phyloP scores from a whole-genome alignment of 2,797 vertebrate species.

The Kryptolebias ocellatus region DNA sequence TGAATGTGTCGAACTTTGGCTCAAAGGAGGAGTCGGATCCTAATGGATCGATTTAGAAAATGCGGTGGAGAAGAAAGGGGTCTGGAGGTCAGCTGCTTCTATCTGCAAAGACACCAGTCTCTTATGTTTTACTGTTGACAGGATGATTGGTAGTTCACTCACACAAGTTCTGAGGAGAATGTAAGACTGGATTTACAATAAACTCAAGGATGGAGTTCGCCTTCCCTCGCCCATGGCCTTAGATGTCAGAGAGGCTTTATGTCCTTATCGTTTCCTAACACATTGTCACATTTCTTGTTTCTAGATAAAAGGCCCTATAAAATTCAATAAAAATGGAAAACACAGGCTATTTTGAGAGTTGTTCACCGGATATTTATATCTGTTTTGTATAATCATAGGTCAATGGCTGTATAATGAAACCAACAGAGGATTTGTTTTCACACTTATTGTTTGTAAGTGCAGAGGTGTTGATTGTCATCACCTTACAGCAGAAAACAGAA shows the following conservation, averaged over 20 bases:
- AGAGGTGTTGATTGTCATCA: too few relatives aligned
- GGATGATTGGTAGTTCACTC: slow-evolving; percentile 16
- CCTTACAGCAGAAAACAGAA: too few relatives aligned
- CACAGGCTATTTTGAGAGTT: too few relatives aligned
- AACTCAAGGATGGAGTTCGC: slow-evolving; percentile 6
- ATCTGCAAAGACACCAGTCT: slow-evolving; percentile 2
- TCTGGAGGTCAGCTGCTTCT: slow-evolving; percentile 5
- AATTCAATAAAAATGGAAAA: neutral
- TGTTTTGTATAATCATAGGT: too few relatives aligned
- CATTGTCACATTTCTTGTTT: neutral
- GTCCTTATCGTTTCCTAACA: neutral
- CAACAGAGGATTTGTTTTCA: too few relatives aligned
- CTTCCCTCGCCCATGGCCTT: neutral
- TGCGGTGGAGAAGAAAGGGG: neutral
- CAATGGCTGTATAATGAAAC: too few relatives aligned
- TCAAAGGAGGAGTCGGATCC: slow-evolving; percentile 1
- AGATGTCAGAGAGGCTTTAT: slow-evolving; percentile 5
- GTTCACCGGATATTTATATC: too few relatives aligned
- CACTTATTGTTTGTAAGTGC: too few relatives aligned
- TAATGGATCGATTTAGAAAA: slow-evolving; percentile 10
- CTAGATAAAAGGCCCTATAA: neutral
- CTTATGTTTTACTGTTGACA: neutral
- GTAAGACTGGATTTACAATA: neutral
- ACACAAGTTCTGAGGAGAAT: neutral
- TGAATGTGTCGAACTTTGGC: slow-evolving; percentile 1